Evolutionary conservation across 2,888 invertebrate genomes (phyloP), one percentile per base, ranked within the genome.

Genomic region (Nebria salina): DNA sequence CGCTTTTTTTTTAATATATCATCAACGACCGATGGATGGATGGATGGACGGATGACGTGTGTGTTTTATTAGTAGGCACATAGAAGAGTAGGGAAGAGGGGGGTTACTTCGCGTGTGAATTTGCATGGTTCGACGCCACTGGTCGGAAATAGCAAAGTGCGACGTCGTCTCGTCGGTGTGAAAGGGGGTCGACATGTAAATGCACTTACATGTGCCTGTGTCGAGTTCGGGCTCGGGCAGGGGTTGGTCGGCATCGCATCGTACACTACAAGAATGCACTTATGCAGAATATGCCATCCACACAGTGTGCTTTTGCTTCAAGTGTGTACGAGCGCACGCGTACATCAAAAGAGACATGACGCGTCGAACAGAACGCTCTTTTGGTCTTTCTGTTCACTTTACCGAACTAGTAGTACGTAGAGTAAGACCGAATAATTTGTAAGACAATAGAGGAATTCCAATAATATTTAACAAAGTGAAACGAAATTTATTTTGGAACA

Each of bases 241-340:
- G 87, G 87, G 87, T 86, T 86, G 85, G 85, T 85, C 86, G 87
- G 87, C 78, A 54, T 54, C 54, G 54, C 54, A 54, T 54, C 54
- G 54, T 54, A 20, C 72, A 13, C 88, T 87, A 87, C 87, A 87
- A 88, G 88, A 87, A 88, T 88, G 88, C 88, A 88, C 88, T 88
- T 88, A 88, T 86, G 86, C 85, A 85, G 84, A 85, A 85, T 70
- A 70, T 25, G 8, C 11, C 20, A 70, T 25, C 70, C 26, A 70
- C 25, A 25, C 70, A 25, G 70, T 70, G 70, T 70, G 70, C 20
- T 25, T 25, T 13, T 70, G 70, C 34, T 70, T 20, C 26, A 34
- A 70, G 70, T 70, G 70, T 26, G 70, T 70, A 70, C 26, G 34
- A 5, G 34, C 34, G 70, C 70, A 70, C 34, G 34, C 70, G 20